Percentiles rank a stretch among this genome's conserved stretches.
Evolutionary conservation across 2,113 vertebrate genomes (phyloP).

Genomic region (Numida meleagris): DNA sequence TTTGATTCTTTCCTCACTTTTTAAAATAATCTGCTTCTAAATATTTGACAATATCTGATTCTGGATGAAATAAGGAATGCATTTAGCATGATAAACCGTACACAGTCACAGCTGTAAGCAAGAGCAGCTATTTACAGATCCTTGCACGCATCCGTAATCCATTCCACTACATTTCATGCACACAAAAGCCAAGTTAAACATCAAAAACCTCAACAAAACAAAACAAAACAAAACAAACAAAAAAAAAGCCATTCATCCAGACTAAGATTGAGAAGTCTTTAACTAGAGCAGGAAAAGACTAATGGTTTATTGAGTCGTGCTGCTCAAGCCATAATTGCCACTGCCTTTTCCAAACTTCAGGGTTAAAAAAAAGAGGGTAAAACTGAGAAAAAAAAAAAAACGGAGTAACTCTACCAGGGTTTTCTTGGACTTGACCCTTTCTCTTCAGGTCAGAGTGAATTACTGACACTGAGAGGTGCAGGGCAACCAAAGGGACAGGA

Average conservation of each 20-base stretch:
- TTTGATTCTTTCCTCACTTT: not conserved
- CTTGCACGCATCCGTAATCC: constrained; percentile 15
- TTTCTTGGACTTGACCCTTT: not conserved
- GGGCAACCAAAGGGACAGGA: fast-evolving
- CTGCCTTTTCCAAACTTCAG: not conserved
- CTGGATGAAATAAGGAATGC: constrained; percentile 1
- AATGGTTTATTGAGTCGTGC: not conserved
- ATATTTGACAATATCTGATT: not conserved
- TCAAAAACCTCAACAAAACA: not conserved
- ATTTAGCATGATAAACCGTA: constrained; percentile 12
- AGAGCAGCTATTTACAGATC: constrained; percentile 38
- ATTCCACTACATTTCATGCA: not conserved
- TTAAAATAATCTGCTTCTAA: not conserved
- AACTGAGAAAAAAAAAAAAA: not conserved
- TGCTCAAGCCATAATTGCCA: not conserved
- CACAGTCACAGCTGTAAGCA: constrained; percentile 9
- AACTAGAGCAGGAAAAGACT: not conserved
- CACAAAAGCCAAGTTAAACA: constrained; percentile 28
- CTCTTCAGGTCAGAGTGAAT: not conserved
- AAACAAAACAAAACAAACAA: not conserved
- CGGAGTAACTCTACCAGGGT: not conserved
- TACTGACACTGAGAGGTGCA: not conserved
- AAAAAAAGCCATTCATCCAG: not conserved
- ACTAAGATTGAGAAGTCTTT: not conserved
- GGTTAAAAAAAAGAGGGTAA: not conserved